phyloP scores from a whole-genome alignment of 2,888 invertebrate species.

The Synergus laeviventris region DNA sequence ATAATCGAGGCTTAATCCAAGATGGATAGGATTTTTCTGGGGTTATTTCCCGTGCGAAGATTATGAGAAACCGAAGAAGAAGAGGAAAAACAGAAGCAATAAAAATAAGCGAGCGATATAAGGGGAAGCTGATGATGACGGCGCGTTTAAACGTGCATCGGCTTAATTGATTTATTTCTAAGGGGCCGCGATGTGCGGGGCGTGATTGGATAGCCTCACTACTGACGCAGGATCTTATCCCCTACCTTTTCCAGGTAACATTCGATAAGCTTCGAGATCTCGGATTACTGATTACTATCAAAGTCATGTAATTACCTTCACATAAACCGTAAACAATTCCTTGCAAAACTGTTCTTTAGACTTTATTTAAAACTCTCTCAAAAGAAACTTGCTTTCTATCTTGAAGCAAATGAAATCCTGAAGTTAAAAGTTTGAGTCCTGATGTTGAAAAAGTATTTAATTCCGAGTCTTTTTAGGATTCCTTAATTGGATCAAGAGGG shows the following conservation, averaged over 20 bases:
- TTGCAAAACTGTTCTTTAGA: not conserved
- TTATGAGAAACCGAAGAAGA: constrained; percentile 37
- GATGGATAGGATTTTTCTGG: not conserved
- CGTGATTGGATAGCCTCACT: constrained; percentile 56
- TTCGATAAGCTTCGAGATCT: constrained; percentile 15
- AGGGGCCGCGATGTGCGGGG: constrained; percentile 53
- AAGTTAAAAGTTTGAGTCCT: not conserved
- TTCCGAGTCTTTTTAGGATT: not conserved
- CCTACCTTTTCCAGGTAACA: not conserved
- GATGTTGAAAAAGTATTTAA: not conserved
- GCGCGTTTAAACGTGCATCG: constrained; percentile 67
- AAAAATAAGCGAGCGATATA: constrained; percentile 45
- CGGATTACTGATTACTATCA: not conserved
- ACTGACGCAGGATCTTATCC: constrained; percentile 42
- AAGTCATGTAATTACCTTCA: not conserved
- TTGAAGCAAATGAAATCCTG: not conserved
- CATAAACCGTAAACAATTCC: not conserved
- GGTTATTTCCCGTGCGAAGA: constrained; percentile 19
- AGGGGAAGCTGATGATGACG: constrained; percentile 65
- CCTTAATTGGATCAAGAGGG: constrained; percentile 28
- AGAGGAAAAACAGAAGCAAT: constrained; percentile 38
- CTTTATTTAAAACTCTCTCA: not conserved
- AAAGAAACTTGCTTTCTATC: not conserved
- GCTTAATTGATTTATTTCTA: constrained; percentile 73
- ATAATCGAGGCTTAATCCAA: not conserved